phyloP scores from a whole-genome alignment of 2,113 vertebrate species.

The Pteropus alecto region DNA sequence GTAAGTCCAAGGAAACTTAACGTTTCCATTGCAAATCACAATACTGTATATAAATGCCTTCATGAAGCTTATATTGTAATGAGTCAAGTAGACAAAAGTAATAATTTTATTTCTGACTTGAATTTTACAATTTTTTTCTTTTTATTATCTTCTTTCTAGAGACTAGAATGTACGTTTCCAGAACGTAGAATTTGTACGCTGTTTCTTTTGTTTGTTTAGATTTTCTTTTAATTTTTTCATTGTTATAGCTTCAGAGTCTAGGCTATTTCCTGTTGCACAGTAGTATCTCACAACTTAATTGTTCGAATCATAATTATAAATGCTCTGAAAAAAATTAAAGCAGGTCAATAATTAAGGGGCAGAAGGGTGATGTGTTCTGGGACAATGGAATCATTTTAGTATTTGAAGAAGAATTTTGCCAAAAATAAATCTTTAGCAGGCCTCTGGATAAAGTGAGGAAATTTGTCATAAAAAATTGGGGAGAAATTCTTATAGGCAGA shows the following conservation, averaged over 20 bases:
- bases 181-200: not conserved
- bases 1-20: not conserved
- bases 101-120: not conserved
- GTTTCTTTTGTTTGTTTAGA: not conserved
- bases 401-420: not conserved
- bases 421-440: not conserved
- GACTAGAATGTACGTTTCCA: not conserved
- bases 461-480: not conserved
- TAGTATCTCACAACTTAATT: not conserved
- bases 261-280: not conserved
- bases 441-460: not conserved
- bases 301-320: not conserved
- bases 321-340: not conserved
- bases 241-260: too few relatives aligned
- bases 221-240: not conserved
- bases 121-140: not conserved
- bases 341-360: not conserved
- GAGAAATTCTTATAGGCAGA: not conserved
- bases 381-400: not conserved
- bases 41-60: not conserved
- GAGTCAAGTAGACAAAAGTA: not conserved
- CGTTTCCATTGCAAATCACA: not conserved
- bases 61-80: not conserved
- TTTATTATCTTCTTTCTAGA: not conserved
- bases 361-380: fast-evolving